These are phyloP conservation scores for Drosophila tanythrix DNA, from an alignment of 2,888 invertebrate species.

Conservation along the genomic window DNA sequence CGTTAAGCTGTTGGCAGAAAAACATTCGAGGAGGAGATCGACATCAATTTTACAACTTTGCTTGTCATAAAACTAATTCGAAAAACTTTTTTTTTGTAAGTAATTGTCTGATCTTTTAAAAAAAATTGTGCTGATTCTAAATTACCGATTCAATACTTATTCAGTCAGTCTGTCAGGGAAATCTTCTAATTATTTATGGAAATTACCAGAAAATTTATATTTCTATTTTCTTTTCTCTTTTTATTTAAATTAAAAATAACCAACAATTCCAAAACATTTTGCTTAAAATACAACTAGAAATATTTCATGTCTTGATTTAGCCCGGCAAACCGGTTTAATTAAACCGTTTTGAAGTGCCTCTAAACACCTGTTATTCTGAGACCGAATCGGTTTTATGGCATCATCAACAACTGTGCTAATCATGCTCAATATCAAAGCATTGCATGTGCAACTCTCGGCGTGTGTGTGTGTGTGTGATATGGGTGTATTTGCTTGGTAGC, in stretches of 20 bases:
- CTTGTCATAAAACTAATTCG: background rate
- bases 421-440: constrained; percentile 25
- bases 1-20: background rate
- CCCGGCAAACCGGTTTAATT: constrained; percentile 18
- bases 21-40: background rate
- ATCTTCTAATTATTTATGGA: background rate
- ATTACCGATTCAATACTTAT: background rate
- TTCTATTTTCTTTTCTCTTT: background rate
- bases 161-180: too few species aligned
- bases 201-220: background rate
- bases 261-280: background rate
- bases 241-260: background rate
- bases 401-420: constrained; percentile 49
- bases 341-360: constrained; percentile 15
- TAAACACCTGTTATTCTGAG: constrained; percentile 49
- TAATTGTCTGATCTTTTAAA: background rate
- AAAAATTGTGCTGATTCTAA: background rate
- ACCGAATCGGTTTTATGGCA: constrained; percentile 45
- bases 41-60: background rate
- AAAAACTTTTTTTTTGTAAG: background rate
- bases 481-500: constrained; percentile 19
- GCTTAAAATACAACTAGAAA: background rate
- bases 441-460: background rate
- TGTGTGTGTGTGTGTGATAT: background rate
- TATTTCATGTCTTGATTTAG: background rate